Conservation (phyloP, 1,140 invertebrate species). For the Aradophagus sp. region DNA sequence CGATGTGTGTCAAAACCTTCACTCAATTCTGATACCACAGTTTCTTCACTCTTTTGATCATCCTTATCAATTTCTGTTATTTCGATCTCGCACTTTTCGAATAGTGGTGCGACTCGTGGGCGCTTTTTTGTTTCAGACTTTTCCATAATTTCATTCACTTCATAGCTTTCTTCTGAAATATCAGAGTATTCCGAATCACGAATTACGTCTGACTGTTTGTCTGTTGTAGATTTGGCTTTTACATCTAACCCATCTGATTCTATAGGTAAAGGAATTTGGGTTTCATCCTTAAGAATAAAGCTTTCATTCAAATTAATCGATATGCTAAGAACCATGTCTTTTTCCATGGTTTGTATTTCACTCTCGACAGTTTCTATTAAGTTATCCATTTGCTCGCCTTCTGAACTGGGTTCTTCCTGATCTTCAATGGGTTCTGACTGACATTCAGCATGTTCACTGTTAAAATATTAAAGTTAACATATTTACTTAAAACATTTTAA, state of each 20-base stretch:
- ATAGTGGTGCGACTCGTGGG: constrained; percentile 51
- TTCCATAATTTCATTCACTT: constrained; percentile 71
- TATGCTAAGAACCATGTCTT: constrained; percentile 19
- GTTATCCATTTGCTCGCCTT: constrained; percentile 68
- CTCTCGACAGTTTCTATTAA: constrained; percentile 63
- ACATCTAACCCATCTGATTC: constrained; percentile 12
- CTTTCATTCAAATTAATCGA: constrained; percentile 8
- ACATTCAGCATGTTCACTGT: constrained; percentile 12
- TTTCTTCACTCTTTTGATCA: constrained; percentile 34
- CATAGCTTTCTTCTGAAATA: constrained; percentile 72
- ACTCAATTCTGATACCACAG: constrained; percentile 61
- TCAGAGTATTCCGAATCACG: constrained; percentile 72
- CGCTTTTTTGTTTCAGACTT: constrained; percentile 58
- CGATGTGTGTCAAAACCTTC: constrained; percentile 65
- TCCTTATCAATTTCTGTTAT: constrained; percentile 21
- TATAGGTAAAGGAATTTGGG: not conserved
- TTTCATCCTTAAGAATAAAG: not conserved
- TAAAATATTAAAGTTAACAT: too few relatives aligned
- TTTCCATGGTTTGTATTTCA: constrained; percentile 61
- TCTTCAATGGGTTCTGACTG: constrained; percentile 35
- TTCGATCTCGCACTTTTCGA: constrained; percentile 62
- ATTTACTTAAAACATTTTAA: too few relatives aligned
- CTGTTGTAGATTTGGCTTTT: constrained; percentile 16
- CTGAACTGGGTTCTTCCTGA: constrained; percentile 57
- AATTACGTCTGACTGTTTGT: constrained; percentile 59